Evolutionary conservation across 1,140 invertebrate genomes (phyloP).

Genomic region (Drosophila gunungcola): DNA sequence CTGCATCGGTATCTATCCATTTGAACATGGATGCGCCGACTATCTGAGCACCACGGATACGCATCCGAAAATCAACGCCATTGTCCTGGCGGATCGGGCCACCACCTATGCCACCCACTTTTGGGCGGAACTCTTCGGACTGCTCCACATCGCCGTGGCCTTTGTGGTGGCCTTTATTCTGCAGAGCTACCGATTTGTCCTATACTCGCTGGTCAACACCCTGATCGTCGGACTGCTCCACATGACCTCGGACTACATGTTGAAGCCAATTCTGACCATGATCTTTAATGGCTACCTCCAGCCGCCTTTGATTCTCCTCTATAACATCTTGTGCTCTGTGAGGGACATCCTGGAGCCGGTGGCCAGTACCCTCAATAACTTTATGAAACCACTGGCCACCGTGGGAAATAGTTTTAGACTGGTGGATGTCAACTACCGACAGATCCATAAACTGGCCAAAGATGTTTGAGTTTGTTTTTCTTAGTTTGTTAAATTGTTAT

Average conservation of each 20-base stretch:
- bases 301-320: constrained; percentile 87
- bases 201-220: constrained; percentile 87
- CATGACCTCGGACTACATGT: constrained; percentile 88
- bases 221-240: constrained; percentile 87
- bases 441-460: constrained; percentile 38
- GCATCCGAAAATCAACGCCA: constrained; percentile 86
- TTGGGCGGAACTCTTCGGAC: constrained; percentile 89
- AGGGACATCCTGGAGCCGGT: constrained; percentile 88
- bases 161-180: constrained; percentile 88
- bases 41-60: constrained; percentile 88
- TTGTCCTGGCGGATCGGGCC: constrained; percentile 87
- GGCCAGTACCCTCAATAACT: constrained; percentile 76
- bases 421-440: constrained; percentile 62
- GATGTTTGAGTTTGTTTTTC: constrained; percentile 46
- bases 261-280: constrained; percentile 88
- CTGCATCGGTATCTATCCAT: constrained; percentile 87
- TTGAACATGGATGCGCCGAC: constrained; percentile 88
- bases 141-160: constrained; percentile 87
- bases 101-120: constrained; percentile 87
- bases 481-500: constrained; percentile 8
- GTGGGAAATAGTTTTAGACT: constrained; percentile 61
- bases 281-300: constrained; percentile 88
- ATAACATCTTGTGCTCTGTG: constrained; percentile 87
- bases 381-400: constrained; percentile 70
- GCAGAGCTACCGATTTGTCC: constrained; percentile 86